Evolutionary conservation across 2,888 invertebrate genomes (phyloP), one percentile per base, ranked within the genome.

Genomic region (Hirtodrosophila histrioides): DNA sequence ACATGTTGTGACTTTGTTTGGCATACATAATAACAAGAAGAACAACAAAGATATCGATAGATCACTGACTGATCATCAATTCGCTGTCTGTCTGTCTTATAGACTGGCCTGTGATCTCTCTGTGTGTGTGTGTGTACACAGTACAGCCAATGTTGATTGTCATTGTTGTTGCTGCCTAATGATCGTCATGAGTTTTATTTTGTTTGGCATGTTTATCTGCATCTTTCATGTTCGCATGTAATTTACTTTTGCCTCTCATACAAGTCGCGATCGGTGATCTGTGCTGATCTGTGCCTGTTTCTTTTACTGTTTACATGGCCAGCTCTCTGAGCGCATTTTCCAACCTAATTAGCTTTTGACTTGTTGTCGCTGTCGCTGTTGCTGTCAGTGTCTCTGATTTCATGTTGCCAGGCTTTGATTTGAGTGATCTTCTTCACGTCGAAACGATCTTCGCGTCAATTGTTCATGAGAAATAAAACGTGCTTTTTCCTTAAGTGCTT

Each of bases 1-100:
- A 88, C 88, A 88, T 89, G 88, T 86, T 89, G 86, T 88, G 86
- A 84, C 88, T 89, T 83, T 86, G 86, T 89, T 89, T 88, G 87
- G 87, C 84, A 88, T 89, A 84, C 77, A 81, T 83, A 88, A 88
- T 82, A 86, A 80, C 71, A 75, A 69, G 60, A 54, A 60, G 39
- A 54, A 48, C 45, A 54, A 24, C 49, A 57, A 54, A 35, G 45
- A 55, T 58, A 49, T 70, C 63, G 79, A 81, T 80, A 81, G 81
- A 82, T 78, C 83, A 80, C 81, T 68, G 78, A 53, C 81, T 79
- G 79, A 79, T 79, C 82, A 81, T 79, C 81, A 79, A 79, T 79
- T 79, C 78, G 71, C 71, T 68, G 76, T 48, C 57, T 73, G 50
- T 39, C 69, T 58, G 51, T 54, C 54, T 17, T 17, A 17, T 17